A percentile compares a stretch with the other conserved stretches of the same genome.
phyloP scores from a whole-genome alignment of 2,797 vertebrate genomes.

The Gymnocypris eckloni region DNA sequence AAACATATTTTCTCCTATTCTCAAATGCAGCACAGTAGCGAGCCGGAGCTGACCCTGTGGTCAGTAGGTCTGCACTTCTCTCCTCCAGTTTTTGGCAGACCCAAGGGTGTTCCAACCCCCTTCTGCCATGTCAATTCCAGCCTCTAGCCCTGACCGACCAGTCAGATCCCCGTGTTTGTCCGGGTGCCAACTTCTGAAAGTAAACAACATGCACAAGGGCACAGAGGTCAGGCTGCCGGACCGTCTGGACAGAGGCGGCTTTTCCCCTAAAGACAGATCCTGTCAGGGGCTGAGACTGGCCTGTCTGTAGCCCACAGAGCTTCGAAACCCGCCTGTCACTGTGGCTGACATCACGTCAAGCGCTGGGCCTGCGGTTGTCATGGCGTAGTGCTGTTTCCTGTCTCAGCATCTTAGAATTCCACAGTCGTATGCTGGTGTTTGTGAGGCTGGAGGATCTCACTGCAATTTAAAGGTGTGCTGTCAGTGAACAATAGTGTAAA shows the following conservation, averaged over 20 bases:
- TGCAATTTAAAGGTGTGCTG: constrained; percentile 35
- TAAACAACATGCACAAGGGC: constrained; percentile 75
- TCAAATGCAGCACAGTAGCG: constrained; percentile 46
- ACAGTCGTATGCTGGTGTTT: constrained; percentile 50
- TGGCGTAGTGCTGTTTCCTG: constrained; percentile 57
- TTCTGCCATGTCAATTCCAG: constrained; percentile 71
- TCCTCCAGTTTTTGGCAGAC: constrained; percentile 73
- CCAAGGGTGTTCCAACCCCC: constrained; percentile 69
- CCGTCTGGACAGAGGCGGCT: constrained; percentile 65
- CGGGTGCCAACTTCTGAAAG: constrained; percentile 70
- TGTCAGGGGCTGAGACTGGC: constrained; percentile 72
- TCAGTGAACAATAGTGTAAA: constrained; percentile 17
- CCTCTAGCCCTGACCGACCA: constrained; percentile 69
- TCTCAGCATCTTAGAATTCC: constrained; percentile 69
- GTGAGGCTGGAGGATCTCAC: constrained; percentile 30
- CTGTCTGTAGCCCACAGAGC: constrained; percentile 69
- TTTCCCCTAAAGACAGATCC: constrained; percentile 71
- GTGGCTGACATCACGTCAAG: constrained; percentile 70
- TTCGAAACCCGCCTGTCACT: constrained; percentile 66
- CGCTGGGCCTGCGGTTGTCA: constrained; percentile 68
- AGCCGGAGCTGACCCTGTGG: constrained; percentile 69
- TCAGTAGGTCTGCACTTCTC: constrained; percentile 67
- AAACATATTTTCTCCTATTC: constrained; percentile 29
- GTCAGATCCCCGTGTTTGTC: constrained; percentile 61
- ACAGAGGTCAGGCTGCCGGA: constrained; percentile 70